Percentiles rank a stretch among this genome's conserved stretches.
phyloP scores from a whole-genome alignment of 2,113 vertebrate genomes.

The Hoplias malabaricus region DNA sequence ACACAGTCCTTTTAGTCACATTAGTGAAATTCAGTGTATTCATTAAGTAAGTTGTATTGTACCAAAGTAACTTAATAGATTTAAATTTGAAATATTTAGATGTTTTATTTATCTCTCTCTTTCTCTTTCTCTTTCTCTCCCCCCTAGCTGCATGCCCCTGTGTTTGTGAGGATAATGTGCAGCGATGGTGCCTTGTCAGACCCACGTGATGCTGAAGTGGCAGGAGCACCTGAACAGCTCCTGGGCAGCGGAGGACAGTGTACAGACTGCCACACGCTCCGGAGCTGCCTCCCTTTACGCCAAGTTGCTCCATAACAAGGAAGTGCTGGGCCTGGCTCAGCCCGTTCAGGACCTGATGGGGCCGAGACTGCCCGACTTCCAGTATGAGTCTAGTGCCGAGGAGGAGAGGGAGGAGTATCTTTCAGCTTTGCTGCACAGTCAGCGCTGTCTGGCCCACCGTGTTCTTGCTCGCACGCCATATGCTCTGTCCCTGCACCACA shows the following conservation, averaged over 20 bases:
- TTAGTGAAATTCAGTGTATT: no score
- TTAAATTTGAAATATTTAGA: no score
- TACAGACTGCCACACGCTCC: conserved; percentile 65
- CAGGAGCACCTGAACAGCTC: conserved; percentile 81
- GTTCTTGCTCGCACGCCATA: conserved; percentile 74
- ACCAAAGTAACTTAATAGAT: no score
- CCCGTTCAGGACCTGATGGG: conserved; percentile 76
- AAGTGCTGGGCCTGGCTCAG: conserved; percentile 76
- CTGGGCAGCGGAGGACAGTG: conserved; percentile 77
- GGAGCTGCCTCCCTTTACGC: conserved; percentile 70
- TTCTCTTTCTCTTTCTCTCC: conserved; percentile 23
- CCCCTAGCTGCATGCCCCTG: conserved; percentile 52
- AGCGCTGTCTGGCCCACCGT: conserved; percentile 75
- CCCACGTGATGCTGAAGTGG: conserved; percentile 81
- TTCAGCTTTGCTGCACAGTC: conserved; percentile 74
- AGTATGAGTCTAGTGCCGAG: conserved; percentile 71
- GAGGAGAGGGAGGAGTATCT: conserved; percentile 79
- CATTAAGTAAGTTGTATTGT: no score
- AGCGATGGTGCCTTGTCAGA: conserved; percentile 80
- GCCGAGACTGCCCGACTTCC: conserved; percentile 79
- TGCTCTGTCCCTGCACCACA: conserved; percentile 72
- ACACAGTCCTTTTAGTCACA: no score
- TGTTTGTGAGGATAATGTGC: conserved; percentile 67
- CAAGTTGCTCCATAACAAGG: conserved; percentile 77
- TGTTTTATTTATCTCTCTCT: background rate